Evolutionary conservation across 2,797 vertebrate genomes (phyloP).

Genomic region (Cuniculus paca): DNA sequence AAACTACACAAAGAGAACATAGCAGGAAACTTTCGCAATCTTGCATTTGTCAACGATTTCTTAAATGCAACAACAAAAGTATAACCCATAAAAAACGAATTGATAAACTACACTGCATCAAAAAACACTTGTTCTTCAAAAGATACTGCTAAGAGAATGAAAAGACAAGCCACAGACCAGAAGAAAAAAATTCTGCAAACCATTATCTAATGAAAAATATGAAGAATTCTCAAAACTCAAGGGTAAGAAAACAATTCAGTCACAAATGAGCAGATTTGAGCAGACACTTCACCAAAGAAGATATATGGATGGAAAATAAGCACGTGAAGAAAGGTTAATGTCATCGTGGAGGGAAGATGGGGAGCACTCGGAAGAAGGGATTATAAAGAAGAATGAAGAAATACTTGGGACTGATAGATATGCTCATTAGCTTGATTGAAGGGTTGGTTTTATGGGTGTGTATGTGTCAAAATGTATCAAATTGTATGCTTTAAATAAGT

Average conservation of each 20-base stretch:
- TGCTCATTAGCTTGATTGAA: not conserved
- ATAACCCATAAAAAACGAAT: not conserved
- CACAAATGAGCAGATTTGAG: conserved; percentile 15
- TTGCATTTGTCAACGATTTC: not conserved
- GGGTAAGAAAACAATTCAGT: not conserved
- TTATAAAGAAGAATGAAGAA: not conserved
- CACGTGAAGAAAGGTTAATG: not conserved
- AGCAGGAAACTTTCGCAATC: not conserved
- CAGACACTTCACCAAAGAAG: conserved; percentile 30
- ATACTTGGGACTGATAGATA: not conserved
- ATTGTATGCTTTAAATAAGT: not conserved
- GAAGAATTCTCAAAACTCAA: conserved; percentile 10
- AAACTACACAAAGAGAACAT: not conserved
- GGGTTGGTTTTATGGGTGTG: not conserved
- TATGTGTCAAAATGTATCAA: conserved; percentile 16
- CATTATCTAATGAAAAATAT: conserved; percentile 16
- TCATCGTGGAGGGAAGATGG: no score
- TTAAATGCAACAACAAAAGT: not conserved
- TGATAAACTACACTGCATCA: not conserved
- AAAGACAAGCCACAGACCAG: not conserved
- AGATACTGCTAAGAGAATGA: not conserved
- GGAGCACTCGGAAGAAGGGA: not conserved
- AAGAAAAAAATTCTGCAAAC: not conserved
- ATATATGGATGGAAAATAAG: not conserved
- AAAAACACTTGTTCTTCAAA: not conserved